A percentile compares a stretch with the other conserved stretches of the same genome.
Evolutionary conservation across 2,888 invertebrate genomes (phyloP).

Genomic region (Sminthurinus aureus): DNA sequence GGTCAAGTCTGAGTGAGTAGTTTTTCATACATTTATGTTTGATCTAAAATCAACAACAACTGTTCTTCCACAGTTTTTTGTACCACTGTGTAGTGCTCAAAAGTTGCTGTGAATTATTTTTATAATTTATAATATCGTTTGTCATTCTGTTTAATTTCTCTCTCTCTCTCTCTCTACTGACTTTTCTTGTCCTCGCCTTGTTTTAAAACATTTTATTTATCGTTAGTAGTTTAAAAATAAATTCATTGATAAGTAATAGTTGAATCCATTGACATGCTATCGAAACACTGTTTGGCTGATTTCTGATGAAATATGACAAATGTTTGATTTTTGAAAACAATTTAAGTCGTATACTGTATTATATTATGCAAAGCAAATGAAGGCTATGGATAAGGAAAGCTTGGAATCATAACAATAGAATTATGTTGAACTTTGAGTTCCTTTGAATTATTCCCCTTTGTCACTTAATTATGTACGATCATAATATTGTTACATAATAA

Average conservation of each 20-base stretch:
- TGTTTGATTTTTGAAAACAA: conserved; percentile 2
- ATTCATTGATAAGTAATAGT: background rate
- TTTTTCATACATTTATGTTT: too few relatives aligned
- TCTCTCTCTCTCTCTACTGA: too few relatives aligned
- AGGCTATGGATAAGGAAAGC: background rate
- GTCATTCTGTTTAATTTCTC: background rate
- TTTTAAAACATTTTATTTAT: background rate
- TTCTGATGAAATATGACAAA: conserved; percentile 32
- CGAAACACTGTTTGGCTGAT: conserved; percentile 59
- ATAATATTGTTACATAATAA: too few relatives aligned
- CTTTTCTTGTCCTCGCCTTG: background rate
- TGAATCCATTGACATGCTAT: conserved; percentile 22
- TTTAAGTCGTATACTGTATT: background rate
- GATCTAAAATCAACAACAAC: too few relatives aligned
- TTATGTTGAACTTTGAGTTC: background rate
- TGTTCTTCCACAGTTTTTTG: too few relatives aligned
- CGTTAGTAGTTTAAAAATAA: background rate
- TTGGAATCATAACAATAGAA: too few relatives aligned
- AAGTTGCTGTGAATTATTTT: too few relatives aligned
- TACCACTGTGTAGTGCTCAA: too few relatives aligned
- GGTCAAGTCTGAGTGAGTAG: too few relatives aligned
- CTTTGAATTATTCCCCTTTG: background rate
- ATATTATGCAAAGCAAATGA: background rate
- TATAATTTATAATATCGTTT: background rate
- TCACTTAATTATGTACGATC: too few relatives aligned